Base-by-base conservation (phyloP, 2,113 vertebrate genomes). In the Lagopus leucura region DNA sequence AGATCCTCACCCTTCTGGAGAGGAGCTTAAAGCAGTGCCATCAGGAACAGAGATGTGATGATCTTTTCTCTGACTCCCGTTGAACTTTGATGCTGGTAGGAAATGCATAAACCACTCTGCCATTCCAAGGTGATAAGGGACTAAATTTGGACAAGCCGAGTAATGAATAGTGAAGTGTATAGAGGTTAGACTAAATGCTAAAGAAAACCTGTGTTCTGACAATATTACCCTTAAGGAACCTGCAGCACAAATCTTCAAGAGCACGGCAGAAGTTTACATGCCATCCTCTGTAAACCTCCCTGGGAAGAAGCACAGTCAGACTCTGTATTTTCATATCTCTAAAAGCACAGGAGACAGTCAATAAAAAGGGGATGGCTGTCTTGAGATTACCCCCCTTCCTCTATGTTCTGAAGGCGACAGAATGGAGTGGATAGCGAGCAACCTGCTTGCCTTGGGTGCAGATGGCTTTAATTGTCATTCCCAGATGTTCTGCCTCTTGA, bases 381-480 rank as follows among this genome's bases (percentile, higher is more conserved):
- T 97, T 93, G 96, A 97, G 96, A 97, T 95, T 97, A 93, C 81
- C 40, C 88, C 88, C 95, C 92, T 63, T 83, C 38, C 88, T 81
- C 83, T 22, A 3, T 47, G 77, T 95, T 96, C 93, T 92, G 92
- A 83, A 97, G 90, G 96, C 92, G 52, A 96, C 97, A 96, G 96
- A 97, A 97, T 8, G 86, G 95, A 96, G 92, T 92, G 93, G 95
- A 92, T 95, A 95, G 92, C 38, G 20, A 97, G 94, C 95, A 97
- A 96, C 95, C 96, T 95, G 96, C 95, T 97, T 96, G 93, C 96
- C 96, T 96, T 96, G 95, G 97, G 96, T 97, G 96, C 97, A 97
- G 96, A 97, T 97, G 97, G 97, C 90, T 97, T 97, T 97, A 97
- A 97, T 97, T 97, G 97, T 97, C 97, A 96, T 95, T 96, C 95